phyloP scores from a whole-genome alignment of 2,888 invertebrate species.

The Conus canariensis region DNA sequence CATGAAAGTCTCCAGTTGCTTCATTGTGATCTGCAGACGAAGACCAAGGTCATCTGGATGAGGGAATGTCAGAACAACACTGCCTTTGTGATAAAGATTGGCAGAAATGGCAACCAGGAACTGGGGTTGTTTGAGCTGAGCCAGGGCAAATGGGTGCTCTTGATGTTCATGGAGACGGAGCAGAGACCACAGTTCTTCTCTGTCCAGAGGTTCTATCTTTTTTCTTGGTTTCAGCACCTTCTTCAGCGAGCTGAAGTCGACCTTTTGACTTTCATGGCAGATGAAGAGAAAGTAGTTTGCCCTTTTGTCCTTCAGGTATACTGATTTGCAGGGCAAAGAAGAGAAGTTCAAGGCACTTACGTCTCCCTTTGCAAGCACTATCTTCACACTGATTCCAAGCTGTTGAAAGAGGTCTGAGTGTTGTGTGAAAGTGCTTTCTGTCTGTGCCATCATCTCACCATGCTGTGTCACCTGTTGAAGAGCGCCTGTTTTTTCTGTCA shows the following conservation, averaged over 20 bases:
- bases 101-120: constrained; percentile 23
- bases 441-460: not conserved
- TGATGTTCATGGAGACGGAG: not conserved
- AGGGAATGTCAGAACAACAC: constrained; percentile 14
- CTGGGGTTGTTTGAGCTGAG: not conserved
- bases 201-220: constrained; percentile 23
- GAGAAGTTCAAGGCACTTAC: not conserved
- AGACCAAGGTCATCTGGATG: not conserved
- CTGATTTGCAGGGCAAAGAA: not conserved
- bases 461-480: not conserved
- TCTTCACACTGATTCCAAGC: constrained; percentile 7
- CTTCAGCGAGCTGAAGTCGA: constrained; percentile 27
- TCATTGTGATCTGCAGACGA: not conserved
- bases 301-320: constrained; percentile 26
- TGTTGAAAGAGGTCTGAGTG: not conserved
- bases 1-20: not conserved
- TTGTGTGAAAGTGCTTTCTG: not conserved
- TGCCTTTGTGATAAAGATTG: constrained; percentile 5
- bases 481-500: not conserved
- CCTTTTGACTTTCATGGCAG: constrained; percentile 22
- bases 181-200: constrained; percentile 31
- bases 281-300: constrained; percentile 22
- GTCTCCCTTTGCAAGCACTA: not conserved
- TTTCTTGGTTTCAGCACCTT: constrained; percentile 27
- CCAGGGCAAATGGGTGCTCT: not conserved